Evolutionary conservation across 2,113 vertebrate genomes (phyloP), one percentile per base, ranked within the genome.

Genomic region (Todiramphus saurophagus): DNA sequence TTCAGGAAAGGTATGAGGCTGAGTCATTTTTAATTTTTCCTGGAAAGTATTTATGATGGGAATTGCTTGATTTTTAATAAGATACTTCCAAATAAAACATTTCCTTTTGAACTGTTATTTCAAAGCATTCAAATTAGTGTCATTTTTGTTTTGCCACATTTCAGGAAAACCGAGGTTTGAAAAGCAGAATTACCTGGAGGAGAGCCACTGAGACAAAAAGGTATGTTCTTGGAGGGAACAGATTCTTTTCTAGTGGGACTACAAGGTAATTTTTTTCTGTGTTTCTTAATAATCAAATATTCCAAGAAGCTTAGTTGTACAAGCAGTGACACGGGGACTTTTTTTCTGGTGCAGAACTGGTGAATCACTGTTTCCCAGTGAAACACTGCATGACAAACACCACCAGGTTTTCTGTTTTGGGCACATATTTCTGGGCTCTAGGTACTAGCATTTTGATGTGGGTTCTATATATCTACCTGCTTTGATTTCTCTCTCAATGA

Each of bases 281-380:
- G 39, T 96, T 87, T 89, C 64, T 84, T 64, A 75, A 70, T 53
- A 81, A 72, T 44, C 33, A 64, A 13, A 27, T 25, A 81, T 37
- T 37, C 18, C 8, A 17, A 4, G 14, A 37, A 58, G 14, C 7
- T 68, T 50, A 48, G 7, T 8, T 39, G 3, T 25, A 70, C n/a
- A 66, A 70, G 6, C 6, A 30, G 13, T 50, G n/a, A 5, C 44
- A 39, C 0, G 0, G 3, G 1, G 25, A 41, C 11, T 3, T 20
- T n/a, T 56, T 35, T 68, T 64, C 16, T 72, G 18, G 12, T 73
- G 27, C 14, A 58, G 41, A 60, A 60, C 10, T 75, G 28, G 37
- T 68, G 30, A 33, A 46, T 46, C 2, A 64, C 25, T 48, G 23
- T 67, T 96, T 85, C 43, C 50, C 53, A 43, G 16, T 64, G 27